Conservation (phyloP, 2,113 vertebrate species). For the Cacatua alba region DNA sequence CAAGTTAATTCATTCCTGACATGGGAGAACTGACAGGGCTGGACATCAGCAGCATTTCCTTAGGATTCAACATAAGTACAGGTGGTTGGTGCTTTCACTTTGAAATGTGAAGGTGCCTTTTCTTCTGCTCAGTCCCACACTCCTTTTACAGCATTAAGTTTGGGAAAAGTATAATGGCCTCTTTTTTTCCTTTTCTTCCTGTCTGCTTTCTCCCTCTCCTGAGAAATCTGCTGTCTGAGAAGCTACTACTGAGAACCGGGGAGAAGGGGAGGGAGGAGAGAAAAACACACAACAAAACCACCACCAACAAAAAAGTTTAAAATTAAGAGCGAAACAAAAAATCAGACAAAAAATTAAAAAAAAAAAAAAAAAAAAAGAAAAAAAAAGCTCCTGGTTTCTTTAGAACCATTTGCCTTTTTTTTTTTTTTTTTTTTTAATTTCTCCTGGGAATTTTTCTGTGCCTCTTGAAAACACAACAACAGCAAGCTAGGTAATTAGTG, state of each 20-base stretch:
- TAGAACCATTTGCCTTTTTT: background rate
- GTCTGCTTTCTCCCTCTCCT: accelerated
- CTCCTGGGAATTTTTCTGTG: background rate
- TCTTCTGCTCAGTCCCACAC: background rate
- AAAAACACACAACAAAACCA: background rate
- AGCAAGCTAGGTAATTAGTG: background rate
- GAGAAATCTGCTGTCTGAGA: background rate
- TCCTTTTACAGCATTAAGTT: background rate
- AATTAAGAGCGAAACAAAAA: background rate
- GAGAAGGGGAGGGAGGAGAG: background rate
- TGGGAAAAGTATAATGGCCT: background rate
- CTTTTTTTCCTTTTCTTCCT: background rate
- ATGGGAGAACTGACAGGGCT: background rate
- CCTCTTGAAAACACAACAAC: background rate
- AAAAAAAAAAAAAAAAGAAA: background rate
- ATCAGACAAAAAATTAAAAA: too few species aligned
- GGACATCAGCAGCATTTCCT: background rate
- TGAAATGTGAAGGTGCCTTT: background rate
- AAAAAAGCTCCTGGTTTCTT: background rate
- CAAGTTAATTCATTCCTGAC: background rate
- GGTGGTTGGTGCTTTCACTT: background rate
- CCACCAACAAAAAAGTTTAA: background rate
- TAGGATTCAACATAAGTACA: background rate
- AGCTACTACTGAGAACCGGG: background rate
- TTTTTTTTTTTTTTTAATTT: background rate